phyloP scores from a whole-genome alignment of 2,113 vertebrate species.

The Cyprinus carpio region DNA sequence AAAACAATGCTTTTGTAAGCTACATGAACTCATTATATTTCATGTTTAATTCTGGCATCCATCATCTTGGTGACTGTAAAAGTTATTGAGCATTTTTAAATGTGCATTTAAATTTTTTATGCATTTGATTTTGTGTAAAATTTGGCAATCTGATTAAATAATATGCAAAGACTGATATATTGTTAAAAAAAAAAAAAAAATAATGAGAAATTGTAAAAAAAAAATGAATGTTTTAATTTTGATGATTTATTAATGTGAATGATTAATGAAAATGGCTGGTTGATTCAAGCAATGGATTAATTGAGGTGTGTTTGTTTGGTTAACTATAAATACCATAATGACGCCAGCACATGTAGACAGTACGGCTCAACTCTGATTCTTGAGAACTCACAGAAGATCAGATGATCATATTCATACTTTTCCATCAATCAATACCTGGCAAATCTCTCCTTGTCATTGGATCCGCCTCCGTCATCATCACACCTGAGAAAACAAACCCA shows the following conservation, averaged over 20 bases:
- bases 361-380: background rate
- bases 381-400: background rate
- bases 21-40: background rate
- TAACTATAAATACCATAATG: background rate
- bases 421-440: conserved; percentile 81
- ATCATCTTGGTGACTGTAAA: background rate
- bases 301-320: background rate
- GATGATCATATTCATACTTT: too few species aligned
- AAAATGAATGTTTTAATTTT: too few species aligned
- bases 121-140: background rate
- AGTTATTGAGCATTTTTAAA: background rate
- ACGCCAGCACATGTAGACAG: background rate
- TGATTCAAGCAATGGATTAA: too few species aligned
- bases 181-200: background rate
- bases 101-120: too few species aligned
- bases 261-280: too few species aligned
- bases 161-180: background rate
- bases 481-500: conserved; percentile 75
- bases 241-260: too few species aligned
- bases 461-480: conserved; percentile 78
- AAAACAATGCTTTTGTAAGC: too few species aligned
- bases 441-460: conserved; percentile 92
- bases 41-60: background rate
- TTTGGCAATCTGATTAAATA: background rate
- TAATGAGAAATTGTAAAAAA: too few species aligned